A percentile compares a stretch with the other conserved stretches of the same genome.
These are phyloP conservation scores for Bombylius major DNA, from an alignment of 2,888 invertebrate species.

Conservation along the genomic window DNA sequence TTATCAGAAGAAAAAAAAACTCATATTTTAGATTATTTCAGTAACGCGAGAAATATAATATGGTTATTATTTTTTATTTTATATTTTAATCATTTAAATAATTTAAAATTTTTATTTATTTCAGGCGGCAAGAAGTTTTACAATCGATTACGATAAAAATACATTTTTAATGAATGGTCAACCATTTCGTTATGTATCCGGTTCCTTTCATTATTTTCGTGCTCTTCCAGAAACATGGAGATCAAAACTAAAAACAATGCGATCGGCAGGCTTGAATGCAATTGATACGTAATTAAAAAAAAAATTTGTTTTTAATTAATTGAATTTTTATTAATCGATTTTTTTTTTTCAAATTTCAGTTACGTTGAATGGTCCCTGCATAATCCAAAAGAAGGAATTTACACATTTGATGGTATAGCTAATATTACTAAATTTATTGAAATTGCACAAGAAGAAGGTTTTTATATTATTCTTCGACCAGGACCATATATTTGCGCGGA, in stretches of 20 bases:
- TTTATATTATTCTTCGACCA: constrained; percentile 69
- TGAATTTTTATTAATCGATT: background rate
- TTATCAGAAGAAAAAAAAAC: too few species aligned
- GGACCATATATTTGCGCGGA: constrained; percentile 92
- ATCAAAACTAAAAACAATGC: constrained; percentile 58
- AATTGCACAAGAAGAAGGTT: constrained; percentile 60
- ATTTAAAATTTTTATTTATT: too few species aligned
- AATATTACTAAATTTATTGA: constrained; percentile 57
- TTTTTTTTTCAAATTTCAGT: constrained; percentile 32
- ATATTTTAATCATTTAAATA: too few species aligned
- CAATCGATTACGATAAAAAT: constrained; percentile 43
- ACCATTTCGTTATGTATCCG: constrained; percentile 58
- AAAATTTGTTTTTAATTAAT: background rate
- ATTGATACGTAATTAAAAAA: constrained; percentile 57
- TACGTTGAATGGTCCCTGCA: constrained; percentile 86
- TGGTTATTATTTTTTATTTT: too few species aligned
- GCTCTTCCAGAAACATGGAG: constrained; percentile 66
- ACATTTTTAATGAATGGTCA: constrained; percentile 58
- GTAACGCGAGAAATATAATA: too few species aligned
- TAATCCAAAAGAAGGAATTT: constrained; percentile 57
- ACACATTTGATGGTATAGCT: constrained; percentile 50
- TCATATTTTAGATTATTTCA: too few species aligned
- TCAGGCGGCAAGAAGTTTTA: constrained; percentile 23
- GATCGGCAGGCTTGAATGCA: constrained; percentile 74
- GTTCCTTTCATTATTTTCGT: constrained; percentile 81